Conservation (phyloP, 2,113 vertebrate species). For the Seriola aureovittata region DNA sequence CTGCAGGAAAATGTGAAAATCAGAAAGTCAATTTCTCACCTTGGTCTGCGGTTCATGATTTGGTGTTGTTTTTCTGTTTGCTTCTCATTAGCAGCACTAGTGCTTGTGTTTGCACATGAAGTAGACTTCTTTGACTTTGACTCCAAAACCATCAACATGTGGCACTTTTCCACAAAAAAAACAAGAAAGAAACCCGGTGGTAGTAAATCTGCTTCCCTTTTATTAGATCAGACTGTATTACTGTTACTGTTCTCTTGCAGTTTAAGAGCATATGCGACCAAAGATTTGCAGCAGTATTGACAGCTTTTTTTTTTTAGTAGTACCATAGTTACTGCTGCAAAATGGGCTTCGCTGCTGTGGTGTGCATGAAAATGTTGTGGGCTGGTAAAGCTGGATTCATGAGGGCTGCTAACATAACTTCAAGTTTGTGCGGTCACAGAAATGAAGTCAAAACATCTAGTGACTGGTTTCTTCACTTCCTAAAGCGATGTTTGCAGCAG, state of each 20-base stretch:
- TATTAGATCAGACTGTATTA: neutral
- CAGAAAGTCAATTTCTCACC: neutral
- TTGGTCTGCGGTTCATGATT: constrained; percentile 9
- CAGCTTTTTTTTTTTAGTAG: neutral
- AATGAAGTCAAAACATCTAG: neutral
- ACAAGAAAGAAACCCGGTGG: neutral
- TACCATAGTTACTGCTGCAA: no score
- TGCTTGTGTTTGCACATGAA: neutral
- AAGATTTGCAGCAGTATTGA: neutral
- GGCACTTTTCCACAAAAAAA: neutral
- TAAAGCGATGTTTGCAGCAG: neutral
- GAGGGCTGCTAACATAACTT: neutral
- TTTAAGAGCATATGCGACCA: no score
- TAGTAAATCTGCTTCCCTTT: constrained; percentile 4
- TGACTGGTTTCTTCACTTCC: neutral
- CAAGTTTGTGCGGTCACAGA: constrained; percentile 4
- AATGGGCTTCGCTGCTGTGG: neutral
- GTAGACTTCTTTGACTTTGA: neutral
- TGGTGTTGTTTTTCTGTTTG: neutral
- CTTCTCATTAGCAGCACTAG: neutral
- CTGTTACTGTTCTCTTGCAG: neutral
- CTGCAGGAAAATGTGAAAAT: constrained; percentile 7
- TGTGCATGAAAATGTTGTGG: neutral
- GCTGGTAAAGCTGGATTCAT: neutral
- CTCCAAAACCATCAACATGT: neutral